These are phyloP conservation scores for Gymnocypris eckloni DNA, from an alignment of 2,797 vertebrate genomes.

Conservation along the genomic window DNA sequence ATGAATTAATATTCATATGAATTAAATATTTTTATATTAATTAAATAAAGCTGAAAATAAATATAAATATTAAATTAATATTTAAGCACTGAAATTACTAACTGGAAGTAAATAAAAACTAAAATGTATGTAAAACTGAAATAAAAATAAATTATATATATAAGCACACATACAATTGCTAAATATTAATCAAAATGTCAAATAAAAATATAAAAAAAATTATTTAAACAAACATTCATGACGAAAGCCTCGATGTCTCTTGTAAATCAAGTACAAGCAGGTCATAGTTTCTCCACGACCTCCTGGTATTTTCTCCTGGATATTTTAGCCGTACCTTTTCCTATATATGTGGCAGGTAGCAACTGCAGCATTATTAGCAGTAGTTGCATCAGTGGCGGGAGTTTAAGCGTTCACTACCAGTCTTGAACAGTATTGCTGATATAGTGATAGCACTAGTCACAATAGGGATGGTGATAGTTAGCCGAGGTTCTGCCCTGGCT, in stretches of 20 bases:
- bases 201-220: not conserved
- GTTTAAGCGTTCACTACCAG: conserved; percentile 19
- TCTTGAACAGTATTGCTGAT: conserved; percentile 36
- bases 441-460: conserved; percentile 29
- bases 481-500: conserved; percentile 53
- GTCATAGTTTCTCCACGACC: conserved; percentile 13
- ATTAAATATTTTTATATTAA: not conserved
- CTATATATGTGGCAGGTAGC: conserved; percentile 31
- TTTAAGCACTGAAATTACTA: not conserved
- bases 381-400: conserved; percentile 29
- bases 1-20: not conserved
- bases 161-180: not conserved
- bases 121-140: not conserved
- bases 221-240: not conserved
- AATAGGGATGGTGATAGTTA: conserved; percentile 51
- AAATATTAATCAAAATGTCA: not conserved
- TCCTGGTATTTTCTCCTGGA: not conserved
- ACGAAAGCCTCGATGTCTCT: not conserved
- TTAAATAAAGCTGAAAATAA: not conserved
- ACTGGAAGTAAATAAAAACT: not conserved
- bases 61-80: not conserved
- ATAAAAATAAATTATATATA: not conserved
- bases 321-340: conserved; percentile 1
- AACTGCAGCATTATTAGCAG: conserved; percentile 46
- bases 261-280: conserved; percentile 23